phyloP scores from a whole-genome alignment of 2,113 vertebrate species.

The Vidua chalybeata region DNA sequence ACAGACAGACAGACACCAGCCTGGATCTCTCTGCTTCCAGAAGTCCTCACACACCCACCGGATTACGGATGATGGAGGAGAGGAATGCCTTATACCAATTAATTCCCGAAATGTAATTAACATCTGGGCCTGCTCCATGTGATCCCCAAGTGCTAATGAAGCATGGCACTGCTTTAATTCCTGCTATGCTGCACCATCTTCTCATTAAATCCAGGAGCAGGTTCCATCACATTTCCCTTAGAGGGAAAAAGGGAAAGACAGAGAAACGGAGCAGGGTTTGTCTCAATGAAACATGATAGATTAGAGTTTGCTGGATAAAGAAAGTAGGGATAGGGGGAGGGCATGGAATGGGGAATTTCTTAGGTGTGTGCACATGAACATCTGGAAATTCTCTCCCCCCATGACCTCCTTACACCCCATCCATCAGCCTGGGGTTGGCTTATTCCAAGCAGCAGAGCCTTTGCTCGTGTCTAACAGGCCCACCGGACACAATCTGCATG shows the following conservation, averaged over 20 bases:
- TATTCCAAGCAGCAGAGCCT: conserved; percentile 94
- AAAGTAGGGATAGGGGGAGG: conserved; percentile 65
- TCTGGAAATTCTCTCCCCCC: conserved; percentile 80
- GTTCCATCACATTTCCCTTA: conserved; percentile 80
- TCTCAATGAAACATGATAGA: conserved; percentile 83
- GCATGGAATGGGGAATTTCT: conserved; percentile 43
- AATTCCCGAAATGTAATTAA: conserved; percentile 92
- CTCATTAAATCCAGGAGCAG: conserved; percentile 77
- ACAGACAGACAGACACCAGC: not conserved
- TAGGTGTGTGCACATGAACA: not conserved
- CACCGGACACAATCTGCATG: conserved; percentile 99
- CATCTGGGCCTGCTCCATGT: conserved; percentile 76
- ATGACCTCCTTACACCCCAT: conserved; percentile 94
- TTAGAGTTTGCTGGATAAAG: conserved; percentile 80
- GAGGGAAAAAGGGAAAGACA: conserved; percentile 71
- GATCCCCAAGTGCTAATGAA: conserved; percentile 83
- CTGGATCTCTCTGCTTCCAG: not conserved
- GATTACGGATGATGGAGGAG: conserved; percentile 62
- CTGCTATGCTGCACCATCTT: conserved; percentile 69
- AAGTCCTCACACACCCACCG: not conserved
- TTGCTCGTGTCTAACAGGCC: conserved; percentile 89
- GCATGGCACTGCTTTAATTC: conserved; percentile 83
- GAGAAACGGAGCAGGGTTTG: conserved; percentile 74
- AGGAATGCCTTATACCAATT: conserved; percentile 73
- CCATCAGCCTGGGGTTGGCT: conserved; percentile 96